Evolutionary conservation across 1,140 invertebrate genomes (phyloP).

Genomic region (Cotesia typhae): DNA sequence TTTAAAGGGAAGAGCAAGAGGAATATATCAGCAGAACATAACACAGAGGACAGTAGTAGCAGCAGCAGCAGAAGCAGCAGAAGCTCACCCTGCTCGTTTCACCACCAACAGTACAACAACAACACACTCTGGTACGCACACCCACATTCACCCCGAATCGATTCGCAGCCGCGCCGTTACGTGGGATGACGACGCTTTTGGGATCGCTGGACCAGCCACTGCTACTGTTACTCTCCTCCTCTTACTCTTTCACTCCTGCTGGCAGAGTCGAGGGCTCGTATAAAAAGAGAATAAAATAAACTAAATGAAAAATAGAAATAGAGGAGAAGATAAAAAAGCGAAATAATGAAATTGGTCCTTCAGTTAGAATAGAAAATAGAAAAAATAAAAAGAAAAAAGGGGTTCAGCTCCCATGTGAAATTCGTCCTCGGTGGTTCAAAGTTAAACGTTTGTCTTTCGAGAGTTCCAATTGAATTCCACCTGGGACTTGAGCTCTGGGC

Average conservation of each 20-base stretch:
- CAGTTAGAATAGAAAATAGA: neutral
- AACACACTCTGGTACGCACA: conserved; percentile 39
- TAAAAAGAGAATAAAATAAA: no score
- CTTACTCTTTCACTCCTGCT: neutral
- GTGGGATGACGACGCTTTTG: conserved; percentile 31
- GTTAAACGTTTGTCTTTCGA: conserved; percentile 19
- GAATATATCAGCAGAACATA: neutral
- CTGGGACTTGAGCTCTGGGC: neutral
- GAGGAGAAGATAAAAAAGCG: conserved; percentile 7
- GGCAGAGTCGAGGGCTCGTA: neutral
- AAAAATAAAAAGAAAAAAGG: neutral
- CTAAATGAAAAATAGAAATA: neutral
- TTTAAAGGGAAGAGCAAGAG: neutral
- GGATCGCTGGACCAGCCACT: conserved; percentile 35
- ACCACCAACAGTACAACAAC: conserved; percentile 18
- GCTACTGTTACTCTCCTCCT: neutral
- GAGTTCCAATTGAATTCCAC: conserved; percentile 6
- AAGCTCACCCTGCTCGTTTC: conserved; percentile 20
- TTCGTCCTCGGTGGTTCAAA: conserved; percentile 14
- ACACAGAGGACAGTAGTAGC: neutral
- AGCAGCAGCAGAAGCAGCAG: neutral
- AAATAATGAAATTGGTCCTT: conserved; percentile 6
- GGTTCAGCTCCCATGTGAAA: conserved; percentile 13
- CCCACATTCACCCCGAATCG: conserved; percentile 38
- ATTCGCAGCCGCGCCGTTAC: conserved; percentile 29